Percentiles rank a stretch among this genome's conserved stretches.
phyloP scores from a whole-genome alignment of 2,888 invertebrate species.

The Agriopis marginaria region DNA sequence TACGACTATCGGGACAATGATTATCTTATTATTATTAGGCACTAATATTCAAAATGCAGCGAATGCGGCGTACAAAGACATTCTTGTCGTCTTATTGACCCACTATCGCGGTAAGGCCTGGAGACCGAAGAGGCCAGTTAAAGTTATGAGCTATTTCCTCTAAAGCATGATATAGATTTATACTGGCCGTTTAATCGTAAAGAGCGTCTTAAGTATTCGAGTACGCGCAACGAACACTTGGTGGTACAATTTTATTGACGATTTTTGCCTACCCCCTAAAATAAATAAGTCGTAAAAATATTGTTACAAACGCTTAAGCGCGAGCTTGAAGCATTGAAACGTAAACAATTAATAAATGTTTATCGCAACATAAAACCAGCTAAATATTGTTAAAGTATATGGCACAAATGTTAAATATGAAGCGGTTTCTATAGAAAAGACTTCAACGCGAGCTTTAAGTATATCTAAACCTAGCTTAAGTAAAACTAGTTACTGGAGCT shows the following conservation, averaged over 20 bases:
- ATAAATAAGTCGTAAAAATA: slow-evolving; percentile 18
- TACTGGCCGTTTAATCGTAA: slow-evolving; percentile 57
- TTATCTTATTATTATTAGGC: not conserved
- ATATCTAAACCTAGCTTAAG: not conserved
- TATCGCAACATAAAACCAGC: not conserved
- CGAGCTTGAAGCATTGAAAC: not conserved
- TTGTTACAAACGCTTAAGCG: slow-evolving; percentile 2
- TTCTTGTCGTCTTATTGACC: slow-evolving; percentile 17
- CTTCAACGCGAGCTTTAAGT: slow-evolving; percentile 24
- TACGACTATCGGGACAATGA: too few species aligned
- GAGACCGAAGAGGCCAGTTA: slow-evolving; percentile 57
- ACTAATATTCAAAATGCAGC: slow-evolving; percentile 6
- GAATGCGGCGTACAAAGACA: slow-evolving; percentile 6
- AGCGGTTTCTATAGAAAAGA: slow-evolving; percentile 21
- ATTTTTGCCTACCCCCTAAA: slow-evolving; percentile 5
- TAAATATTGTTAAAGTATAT: not conserved
- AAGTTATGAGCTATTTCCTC: slow-evolving; percentile 69
- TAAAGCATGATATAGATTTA: slow-evolving; percentile 67
- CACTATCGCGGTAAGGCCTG: slow-evolving; percentile 6
- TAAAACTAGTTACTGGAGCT: not conserved
- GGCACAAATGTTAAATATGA: not conserved
- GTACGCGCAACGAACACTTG: slow-evolving; percentile 46
- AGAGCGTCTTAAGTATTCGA: slow-evolving; percentile 48
- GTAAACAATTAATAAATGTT: not conserved
- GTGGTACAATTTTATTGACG: slow-evolving; percentile 41